These are phyloP conservation scores for Plebejus argus DNA, from an alignment of 2,888 invertebrate species.

Conservation along the genomic window DNA sequence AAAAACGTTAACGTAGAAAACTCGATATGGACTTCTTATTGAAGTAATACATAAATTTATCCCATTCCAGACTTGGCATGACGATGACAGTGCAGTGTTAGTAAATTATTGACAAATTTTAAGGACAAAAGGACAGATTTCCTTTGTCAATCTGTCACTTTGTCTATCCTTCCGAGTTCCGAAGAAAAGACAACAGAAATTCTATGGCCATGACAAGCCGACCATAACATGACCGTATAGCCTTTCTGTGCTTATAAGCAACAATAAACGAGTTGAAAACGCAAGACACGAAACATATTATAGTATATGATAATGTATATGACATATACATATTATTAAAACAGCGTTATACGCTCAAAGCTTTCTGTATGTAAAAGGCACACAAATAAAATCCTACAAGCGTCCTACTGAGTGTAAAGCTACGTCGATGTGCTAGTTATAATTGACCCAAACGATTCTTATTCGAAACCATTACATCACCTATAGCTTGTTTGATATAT, in stretches of 20 bases:
- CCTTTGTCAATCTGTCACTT: background rate
- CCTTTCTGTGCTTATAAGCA: background rate
- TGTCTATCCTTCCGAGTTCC: too few species aligned
- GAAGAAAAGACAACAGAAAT: too few species aligned
- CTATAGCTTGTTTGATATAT: constrained; percentile 13
- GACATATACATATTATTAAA: background rate
- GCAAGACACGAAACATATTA: background rate
- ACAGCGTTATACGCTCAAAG: background rate
- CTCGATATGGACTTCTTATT: background rate
- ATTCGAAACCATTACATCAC: constrained; percentile 6
- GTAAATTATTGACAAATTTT: background rate
- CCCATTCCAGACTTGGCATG: background rate
- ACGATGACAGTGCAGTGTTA: background rate
- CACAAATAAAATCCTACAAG: constrained; percentile 3
- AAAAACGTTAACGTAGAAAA: background rate
- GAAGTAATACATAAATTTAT: background rate
- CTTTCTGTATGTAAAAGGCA: background rate
- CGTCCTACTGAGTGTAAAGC: background rate
- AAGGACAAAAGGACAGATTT: background rate
- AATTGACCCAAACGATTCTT: constrained; percentile 15
- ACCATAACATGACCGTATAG: background rate
- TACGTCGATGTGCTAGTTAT: constrained; percentile 1
- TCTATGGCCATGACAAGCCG: background rate
- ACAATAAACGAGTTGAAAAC: background rate
- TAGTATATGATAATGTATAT: background rate